Conservation (phyloP, 2,888 invertebrate genomes). For the Acheta domesticus region DNA sequence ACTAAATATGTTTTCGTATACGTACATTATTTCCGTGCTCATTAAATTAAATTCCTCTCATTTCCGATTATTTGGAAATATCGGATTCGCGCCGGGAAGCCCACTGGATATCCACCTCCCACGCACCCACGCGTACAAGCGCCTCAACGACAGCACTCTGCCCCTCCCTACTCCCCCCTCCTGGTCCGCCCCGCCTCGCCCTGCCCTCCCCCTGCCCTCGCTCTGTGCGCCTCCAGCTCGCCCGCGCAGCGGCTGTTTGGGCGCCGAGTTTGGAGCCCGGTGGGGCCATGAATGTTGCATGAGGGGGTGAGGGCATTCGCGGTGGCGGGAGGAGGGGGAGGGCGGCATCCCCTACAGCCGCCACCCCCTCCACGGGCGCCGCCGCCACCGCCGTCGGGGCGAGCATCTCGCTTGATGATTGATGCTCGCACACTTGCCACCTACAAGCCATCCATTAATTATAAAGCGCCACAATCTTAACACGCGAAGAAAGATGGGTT, state of each 20-base stretch:
- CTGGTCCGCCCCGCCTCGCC: too few relatives aligned
- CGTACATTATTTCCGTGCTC: too few relatives aligned
- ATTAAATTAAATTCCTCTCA: too few relatives aligned
- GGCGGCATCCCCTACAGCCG: background rate
- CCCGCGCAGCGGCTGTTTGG: background rate
- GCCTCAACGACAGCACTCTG: background rate
- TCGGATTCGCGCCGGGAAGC: too few relatives aligned
- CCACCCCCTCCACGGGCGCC: background rate
- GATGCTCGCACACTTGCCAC: slow-evolving; percentile 34
- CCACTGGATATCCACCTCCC: too few relatives aligned
- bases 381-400: background rate
- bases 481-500: slow-evolving; percentile 32
- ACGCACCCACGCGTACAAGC: too few relatives aligned
- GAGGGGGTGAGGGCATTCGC: background rate
- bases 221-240: background rate
- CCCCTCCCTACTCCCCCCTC: background rate
- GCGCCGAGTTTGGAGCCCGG: background rate
- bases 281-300: background rate
- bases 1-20: too few relatives aligned
- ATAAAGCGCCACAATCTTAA: slow-evolving; percentile 30
- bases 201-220: background rate
- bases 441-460: slow-evolving; percentile 34
- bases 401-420: slow-evolving; percentile 26
- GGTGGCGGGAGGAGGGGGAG: background rate
- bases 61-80: too few relatives aligned